Conservation (phyloP, 1,140 invertebrate species). For the Pseudomyrmex concolor region DNA sequence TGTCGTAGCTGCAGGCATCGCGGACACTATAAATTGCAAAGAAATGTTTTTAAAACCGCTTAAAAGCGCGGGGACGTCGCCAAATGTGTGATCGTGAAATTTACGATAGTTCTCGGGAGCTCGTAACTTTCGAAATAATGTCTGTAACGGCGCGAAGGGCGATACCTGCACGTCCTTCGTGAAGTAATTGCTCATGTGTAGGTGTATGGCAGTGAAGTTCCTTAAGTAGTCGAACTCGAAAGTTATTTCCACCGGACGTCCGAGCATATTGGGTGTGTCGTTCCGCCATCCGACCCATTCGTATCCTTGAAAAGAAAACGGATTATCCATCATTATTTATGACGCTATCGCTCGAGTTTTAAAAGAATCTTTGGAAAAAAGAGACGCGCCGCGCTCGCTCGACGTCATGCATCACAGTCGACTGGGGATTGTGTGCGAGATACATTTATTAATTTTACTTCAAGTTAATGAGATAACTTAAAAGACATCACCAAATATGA, state of each 20-base stretch:
- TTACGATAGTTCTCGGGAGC: constrained; percentile 48
- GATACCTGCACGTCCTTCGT: constrained; percentile 88
- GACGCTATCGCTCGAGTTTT: not conserved
- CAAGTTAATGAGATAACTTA: no score
- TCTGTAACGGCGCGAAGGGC: constrained; percentile 41
- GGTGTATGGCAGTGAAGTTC: constrained; percentile 90
- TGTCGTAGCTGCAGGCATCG: not conserved
- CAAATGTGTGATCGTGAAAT: constrained; percentile 59
- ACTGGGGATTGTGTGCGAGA: no score
- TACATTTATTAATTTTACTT: no score
- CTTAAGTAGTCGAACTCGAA: constrained; percentile 91
- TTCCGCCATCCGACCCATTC: constrained; percentile 95
- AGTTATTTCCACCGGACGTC: constrained; percentile 87
- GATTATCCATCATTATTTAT: constrained; percentile 48
- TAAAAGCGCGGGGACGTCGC: constrained; percentile 32
- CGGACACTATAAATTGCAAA: constrained; percentile 44
- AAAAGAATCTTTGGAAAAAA: not conserved
- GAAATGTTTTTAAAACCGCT: constrained; percentile 59
- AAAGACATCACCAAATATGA: no score
- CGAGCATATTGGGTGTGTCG: constrained; percentile 86
- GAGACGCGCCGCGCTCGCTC: not conserved
- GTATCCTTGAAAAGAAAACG: constrained; percentile 86
- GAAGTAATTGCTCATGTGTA: constrained; percentile 90
- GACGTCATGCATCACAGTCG: not conserved
- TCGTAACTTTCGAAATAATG: constrained; percentile 61